phyloP scores from a whole-genome alignment of 1,140 invertebrate genomes.

The Penaeus vannamei region DNA sequence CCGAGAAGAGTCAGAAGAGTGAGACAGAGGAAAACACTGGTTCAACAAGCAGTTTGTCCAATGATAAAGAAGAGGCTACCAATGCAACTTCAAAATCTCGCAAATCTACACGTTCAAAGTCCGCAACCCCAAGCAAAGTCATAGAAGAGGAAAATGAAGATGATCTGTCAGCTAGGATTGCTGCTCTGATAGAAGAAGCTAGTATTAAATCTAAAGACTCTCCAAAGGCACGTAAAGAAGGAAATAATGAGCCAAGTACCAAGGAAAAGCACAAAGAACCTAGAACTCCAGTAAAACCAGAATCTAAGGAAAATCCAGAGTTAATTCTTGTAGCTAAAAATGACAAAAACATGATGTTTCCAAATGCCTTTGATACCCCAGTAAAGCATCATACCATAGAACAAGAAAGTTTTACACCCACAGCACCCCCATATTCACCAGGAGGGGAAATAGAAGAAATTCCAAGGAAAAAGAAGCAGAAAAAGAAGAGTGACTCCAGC shows the following conservation, averaged over 20 bases:
- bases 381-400: no score
- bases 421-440: constrained; percentile 45
- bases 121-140: not conserved
- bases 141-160: not conserved
- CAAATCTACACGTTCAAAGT: not conserved
- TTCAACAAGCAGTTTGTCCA: no score
- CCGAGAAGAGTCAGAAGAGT: constrained; percentile 7
- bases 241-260: not conserved
- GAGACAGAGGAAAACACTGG: no score
- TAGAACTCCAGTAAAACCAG: no score
- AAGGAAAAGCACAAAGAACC: no score
- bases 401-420: not conserved
- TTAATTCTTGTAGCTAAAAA: no score
- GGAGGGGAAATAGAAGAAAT: not conserved
- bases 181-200: constrained; percentile 52
- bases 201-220: constrained; percentile 40
- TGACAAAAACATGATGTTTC: no score
- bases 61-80: no score
- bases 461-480: constrained; percentile 38
- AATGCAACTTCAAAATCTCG: no score
- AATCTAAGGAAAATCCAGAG: no score
- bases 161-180: constrained; percentile 45
- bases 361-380: no score
- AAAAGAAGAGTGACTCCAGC: not conserved
- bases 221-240: not conserved